A percentile compares a stretch with the other conserved stretches of the same genome.
These are phyloP conservation scores for Hypsopygia costalis DNA, from an alignment of 2,888 invertebrate genomes.

Conservation along the genomic window DNA sequence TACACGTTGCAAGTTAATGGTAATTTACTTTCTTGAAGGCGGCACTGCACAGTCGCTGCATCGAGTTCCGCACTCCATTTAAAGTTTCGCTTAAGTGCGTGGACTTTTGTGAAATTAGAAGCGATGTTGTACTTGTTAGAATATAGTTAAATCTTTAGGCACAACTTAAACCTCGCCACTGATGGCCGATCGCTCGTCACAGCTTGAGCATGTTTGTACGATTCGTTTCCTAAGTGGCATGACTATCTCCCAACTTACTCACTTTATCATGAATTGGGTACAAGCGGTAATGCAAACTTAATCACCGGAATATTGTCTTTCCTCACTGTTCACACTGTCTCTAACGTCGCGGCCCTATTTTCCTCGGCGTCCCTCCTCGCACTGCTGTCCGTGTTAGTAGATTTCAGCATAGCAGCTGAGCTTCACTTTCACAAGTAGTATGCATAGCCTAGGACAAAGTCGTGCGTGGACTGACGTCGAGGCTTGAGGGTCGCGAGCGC, in stretches of 20 bases:
- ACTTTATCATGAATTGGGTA: constrained; percentile 65
- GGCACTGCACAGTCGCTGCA: constrained; percentile 26
- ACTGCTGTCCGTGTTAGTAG: constrained; percentile 40
- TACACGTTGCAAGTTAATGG: constrained; percentile 47
- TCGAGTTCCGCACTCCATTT: constrained; percentile 43
- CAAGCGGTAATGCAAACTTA: constrained; percentile 63
- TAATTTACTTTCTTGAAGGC: constrained; percentile 46
- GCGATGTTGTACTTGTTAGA: constrained; percentile 23
- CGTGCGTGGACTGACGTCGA: constrained; percentile 53
- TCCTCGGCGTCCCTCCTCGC: constrained; percentile 60
- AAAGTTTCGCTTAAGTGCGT: constrained; percentile 45
- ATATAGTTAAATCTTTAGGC: constrained; percentile 36
- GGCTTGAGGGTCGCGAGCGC: constrained; percentile 35
- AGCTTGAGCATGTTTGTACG: constrained; percentile 75
- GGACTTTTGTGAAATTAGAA: constrained; percentile 28
- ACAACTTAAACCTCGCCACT: constrained; percentile 62
- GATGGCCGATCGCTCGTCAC: constrained; percentile 71
- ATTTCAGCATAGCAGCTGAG: constrained; percentile 26
- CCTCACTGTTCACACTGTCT: constrained; percentile 64
- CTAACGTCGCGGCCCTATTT: constrained; percentile 58
- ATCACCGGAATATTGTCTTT: constrained; percentile 55
- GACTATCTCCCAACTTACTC: constrained; percentile 63
- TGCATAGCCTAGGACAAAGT: constrained; percentile 17
- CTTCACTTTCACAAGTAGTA: constrained; percentile 18
- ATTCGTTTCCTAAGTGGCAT: constrained; percentile 69